Base-by-base conservation (phyloP, 2,888 invertebrate genomes). In the Scaptomyza tumidula region DNA sequence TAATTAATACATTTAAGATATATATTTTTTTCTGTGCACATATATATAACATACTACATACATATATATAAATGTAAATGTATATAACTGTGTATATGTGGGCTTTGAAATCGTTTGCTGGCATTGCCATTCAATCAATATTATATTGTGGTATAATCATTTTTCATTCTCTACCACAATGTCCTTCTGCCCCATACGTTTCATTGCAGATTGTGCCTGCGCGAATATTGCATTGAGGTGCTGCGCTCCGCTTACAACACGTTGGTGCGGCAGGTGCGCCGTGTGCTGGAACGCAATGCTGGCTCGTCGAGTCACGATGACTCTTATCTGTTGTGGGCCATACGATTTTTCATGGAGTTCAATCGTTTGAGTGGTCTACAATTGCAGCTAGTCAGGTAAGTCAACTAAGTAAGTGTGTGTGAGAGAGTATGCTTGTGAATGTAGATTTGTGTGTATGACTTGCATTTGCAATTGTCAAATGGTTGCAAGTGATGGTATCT, bases 311-410 rank as follows among this genome's bases (percentile, higher is more conserved):
- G 96, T 90, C 95, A 97, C 91, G 99, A 99, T 92, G 97, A 98
- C 91, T 96, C 97, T 0, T 98, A 98, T 92, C 98, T 98, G 92
- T 93, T 99, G 71, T 98, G 98, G 98, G 96, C 97, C 7, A 93
- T 98, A 80, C 95, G 96, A 89, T 99, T 98, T 93, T 99, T 99
- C 92, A 98, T 99, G 98, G 97, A 98, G 92, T 99, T 99, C 92
- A 98, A 98, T 93, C 95, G 99, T 77, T 94, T 95, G 86, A 95
- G 97, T 91, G 95, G 96, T 88, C 96, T 97, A 90, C 95, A 97
- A 93, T 95, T 98, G 75, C 97, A 97, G 91, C 94, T 97, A 83
- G 96, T 98, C 79, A 97, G 97, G 97, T 97, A 93, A 93, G 90
- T 39, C 27, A 16, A 14, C 27, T 89, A 50, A 24, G 53, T 49